Evolutionary conservation across 2,113 vertebrate genomes (phyloP), one percentile per base, ranked within the genome.

Genomic region (Litocranius walleri): DNA sequence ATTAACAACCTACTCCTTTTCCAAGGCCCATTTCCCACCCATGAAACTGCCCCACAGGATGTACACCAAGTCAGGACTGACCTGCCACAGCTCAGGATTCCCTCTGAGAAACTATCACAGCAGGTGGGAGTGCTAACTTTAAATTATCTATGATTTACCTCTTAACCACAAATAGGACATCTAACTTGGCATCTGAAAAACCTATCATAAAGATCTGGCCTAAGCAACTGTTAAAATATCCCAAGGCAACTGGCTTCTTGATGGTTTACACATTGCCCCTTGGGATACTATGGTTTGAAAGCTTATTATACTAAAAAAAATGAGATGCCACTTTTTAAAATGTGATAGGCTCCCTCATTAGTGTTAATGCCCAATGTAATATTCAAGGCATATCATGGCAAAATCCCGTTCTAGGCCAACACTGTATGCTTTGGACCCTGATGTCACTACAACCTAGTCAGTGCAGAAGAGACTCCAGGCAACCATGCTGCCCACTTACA

Each of bases 301-400:
- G 50, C 54, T 92, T 90, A 82, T 94, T 81, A 92, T 61, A 90
- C n/a, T 77, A 33, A 61, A 88, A 95, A 93, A 91, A 87, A 67
- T 93, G 82, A 95, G 88, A 30, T 90, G n/a, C 30, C 62, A 95
- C 71, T 91, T 95, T 48, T 89, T 86, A 90, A 25, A 95, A 67
- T 83, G 50, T 88, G 30, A 59, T 74, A 90, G 48, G 78, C 29
- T 82, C 59, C 61, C 93, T 83, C 96, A 86, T 94, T 88, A 94
- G 33, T 74, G 61, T 52, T 97, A 95, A 97, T 94, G 57, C 89
- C 89, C 52, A 86, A 43, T 40, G 88, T 4, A 95, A 82, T 16
- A 96, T 97, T 97, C 91, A 96, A 97, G 83, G 62, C 93, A 97
- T n/a, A 89, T 59, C 57, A 89, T 6, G 15, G 21, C 50, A 94